Conservation (phyloP, 2,888 invertebrate species). For the Ypsolopha scabrella region DNA sequence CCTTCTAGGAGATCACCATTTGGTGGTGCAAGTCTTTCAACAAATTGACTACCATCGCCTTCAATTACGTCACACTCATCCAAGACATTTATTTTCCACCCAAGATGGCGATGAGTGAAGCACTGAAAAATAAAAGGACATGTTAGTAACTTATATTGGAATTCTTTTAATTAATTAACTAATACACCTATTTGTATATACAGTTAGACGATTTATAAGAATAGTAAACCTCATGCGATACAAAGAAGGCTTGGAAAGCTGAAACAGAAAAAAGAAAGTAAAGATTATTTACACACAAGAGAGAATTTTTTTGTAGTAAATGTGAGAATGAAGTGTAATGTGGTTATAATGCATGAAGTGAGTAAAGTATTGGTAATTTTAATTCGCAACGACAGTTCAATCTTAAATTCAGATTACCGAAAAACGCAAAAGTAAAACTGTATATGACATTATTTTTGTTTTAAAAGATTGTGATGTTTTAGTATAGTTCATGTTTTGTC, state of each 20-base stretch:
- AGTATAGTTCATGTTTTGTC: no score
- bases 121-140: slow-evolving; percentile 73
- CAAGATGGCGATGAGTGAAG: slow-evolving; percentile 92
- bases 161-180: not conserved
- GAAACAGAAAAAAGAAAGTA: slow-evolving; percentile 62
- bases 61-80: slow-evolving; percentile 80
- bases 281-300: slow-evolving; percentile 49
- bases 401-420: no score
- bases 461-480: no score
- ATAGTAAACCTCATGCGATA: slow-evolving; percentile 48
- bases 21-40: slow-evolving; percentile 38
- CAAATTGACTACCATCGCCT: slow-evolving; percentile 65
- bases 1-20: slow-evolving; percentile 34
- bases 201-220: slow-evolving; percentile 20
- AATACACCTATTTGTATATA: slow-evolving; percentile 9
- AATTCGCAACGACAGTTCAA: no score
- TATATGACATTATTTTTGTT: no score
- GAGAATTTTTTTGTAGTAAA: not conserved
- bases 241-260: slow-evolving; percentile 63
- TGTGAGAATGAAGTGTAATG: not conserved
- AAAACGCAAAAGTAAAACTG: no score
- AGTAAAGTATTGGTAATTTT: no score
- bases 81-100: slow-evolving; percentile 94
- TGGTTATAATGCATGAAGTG: not conserved
- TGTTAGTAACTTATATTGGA: slow-evolving; percentile 3